Evolutionary conservation across 2,888 invertebrate genomes (phyloP).

Genomic region (Hirtodrosophila confusa): DNA sequence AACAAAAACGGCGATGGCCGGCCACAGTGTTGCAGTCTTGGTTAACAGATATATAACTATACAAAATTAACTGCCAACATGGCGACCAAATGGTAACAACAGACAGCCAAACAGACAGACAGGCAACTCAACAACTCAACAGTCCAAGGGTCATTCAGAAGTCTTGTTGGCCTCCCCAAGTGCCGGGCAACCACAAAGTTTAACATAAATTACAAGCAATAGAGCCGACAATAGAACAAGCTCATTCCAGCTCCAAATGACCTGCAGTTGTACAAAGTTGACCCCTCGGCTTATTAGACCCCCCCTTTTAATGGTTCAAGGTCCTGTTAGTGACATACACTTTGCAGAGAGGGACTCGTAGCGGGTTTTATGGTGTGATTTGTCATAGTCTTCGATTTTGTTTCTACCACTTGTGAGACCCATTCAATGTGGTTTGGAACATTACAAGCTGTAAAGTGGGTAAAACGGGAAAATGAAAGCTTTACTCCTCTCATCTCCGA

Average conservation of each 20-base stretch:
- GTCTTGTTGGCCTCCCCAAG: conserved; percentile 11
- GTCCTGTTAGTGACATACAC: neutral
- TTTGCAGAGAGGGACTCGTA: no score
- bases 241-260: conserved; percentile 36
- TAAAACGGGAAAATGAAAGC: no score
- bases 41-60: conserved; percentile 47
- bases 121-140: conserved; percentile 9
- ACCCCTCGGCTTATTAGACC: conserved; percentile 32
- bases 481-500: no score
- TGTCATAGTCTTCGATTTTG: no score
- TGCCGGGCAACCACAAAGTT: conserved; percentile 57
- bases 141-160: conserved; percentile 18
- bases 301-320: conserved; percentile 13
- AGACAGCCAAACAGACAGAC: conserved; percentile 7
- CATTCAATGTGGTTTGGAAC: no score
- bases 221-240: conserved; percentile 42
- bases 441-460: no score
- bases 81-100: conserved; percentile 21
- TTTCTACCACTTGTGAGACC: no score
- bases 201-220: conserved; percentile 66
- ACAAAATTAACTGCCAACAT: conserved; percentile 32
- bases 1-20: conserved; percentile 34
- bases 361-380: no score
- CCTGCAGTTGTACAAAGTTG: conserved; percentile 31
- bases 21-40: conserved; percentile 43